Conservation (phyloP, 1,140 invertebrate genomes). For the Leptinotarsa undecemlineata region DNA sequence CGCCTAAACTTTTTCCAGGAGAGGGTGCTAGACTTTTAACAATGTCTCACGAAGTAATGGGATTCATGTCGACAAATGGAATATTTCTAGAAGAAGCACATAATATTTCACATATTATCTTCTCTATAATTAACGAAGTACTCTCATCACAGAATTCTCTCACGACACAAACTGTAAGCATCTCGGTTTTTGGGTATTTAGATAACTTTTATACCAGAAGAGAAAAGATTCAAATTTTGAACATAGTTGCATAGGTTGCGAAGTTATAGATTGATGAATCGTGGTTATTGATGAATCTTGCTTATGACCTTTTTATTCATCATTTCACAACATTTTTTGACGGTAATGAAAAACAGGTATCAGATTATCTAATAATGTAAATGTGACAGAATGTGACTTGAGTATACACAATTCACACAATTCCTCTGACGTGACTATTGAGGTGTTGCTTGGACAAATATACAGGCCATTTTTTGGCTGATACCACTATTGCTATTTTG, state of each 20-base stretch:
- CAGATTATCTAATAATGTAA: not conserved
- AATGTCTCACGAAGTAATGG: slow-evolving; percentile 58
- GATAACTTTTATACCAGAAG: too few relatives aligned
- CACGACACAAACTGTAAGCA: slow-evolving; percentile 27
- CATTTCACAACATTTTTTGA: not conserved
- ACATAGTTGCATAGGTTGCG: not conserved
- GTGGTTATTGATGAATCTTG: not conserved
- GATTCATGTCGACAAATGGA: slow-evolving; percentile 53
- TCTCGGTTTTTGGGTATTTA: not conserved
- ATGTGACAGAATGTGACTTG: too few relatives aligned
- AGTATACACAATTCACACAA: too few relatives aligned
- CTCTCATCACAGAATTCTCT: slow-evolving; percentile 29
- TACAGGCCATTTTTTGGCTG: too few relatives aligned
- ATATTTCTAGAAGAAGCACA: not conserved
- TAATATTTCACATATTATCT: slow-evolving; percentile 27
- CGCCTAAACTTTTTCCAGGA: slow-evolving; percentile 58
- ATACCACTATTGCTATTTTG: too few relatives aligned
- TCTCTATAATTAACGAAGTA: slow-evolving; percentile 25
- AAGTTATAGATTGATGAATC: not conserved
- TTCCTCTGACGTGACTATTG: too few relatives aligned
- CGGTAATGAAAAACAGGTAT: not conserved
- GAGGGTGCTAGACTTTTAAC: slow-evolving; percentile 62
- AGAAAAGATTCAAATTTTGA: not conserved
- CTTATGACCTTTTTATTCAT: not conserved
- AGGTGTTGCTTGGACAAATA: too few relatives aligned